These are phyloP conservation scores for Atta texana DNA, from an alignment of 1,140 invertebrate genomes.

Conservation along the genomic window DNA sequence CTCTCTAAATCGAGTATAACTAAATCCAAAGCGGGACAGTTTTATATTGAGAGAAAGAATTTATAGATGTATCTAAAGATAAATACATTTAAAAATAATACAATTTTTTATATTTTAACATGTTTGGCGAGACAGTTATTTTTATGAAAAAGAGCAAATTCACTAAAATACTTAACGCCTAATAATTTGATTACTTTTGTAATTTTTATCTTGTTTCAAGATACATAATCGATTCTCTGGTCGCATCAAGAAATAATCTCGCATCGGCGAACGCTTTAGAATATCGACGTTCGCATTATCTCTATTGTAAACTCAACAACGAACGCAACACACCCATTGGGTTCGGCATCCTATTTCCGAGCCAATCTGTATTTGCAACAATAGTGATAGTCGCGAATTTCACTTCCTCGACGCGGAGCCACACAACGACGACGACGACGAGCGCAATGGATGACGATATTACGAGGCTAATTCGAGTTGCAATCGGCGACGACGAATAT, in stretches of 20 bases:
- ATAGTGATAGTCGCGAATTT: conserved; percentile 41
- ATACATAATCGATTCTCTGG: too few species aligned
- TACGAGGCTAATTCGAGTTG: conserved; percentile 27
- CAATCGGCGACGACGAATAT: conserved; percentile 3
- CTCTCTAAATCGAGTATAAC: too few species aligned
- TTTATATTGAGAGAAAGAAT: too few species aligned
- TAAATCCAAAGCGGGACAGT: too few species aligned
- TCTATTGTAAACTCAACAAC: conserved; percentile 7
- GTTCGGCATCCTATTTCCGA: conserved; percentile 17
- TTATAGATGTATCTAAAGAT: too few species aligned
- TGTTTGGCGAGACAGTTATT: too few species aligned
- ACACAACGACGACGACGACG: background rate
- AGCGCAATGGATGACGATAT: conserved; percentile 21
- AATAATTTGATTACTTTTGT: too few species aligned
- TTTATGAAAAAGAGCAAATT: too few species aligned
- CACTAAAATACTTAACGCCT: too few species aligned
- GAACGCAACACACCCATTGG: background rate
- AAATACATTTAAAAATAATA: too few species aligned
- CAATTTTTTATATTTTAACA: too few species aligned
- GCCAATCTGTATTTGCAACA: background rate
- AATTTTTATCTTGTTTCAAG: too few species aligned
- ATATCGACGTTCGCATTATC: conserved; percentile 1
- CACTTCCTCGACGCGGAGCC: conserved; percentile 14
- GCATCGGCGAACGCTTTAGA: background rate
- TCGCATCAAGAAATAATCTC: background rate